Evolutionary conservation across 2,113 vertebrate species (phyloP), one percentile per base, ranked within the genome.

Genomic region (Collichthys lucidus): DNA sequence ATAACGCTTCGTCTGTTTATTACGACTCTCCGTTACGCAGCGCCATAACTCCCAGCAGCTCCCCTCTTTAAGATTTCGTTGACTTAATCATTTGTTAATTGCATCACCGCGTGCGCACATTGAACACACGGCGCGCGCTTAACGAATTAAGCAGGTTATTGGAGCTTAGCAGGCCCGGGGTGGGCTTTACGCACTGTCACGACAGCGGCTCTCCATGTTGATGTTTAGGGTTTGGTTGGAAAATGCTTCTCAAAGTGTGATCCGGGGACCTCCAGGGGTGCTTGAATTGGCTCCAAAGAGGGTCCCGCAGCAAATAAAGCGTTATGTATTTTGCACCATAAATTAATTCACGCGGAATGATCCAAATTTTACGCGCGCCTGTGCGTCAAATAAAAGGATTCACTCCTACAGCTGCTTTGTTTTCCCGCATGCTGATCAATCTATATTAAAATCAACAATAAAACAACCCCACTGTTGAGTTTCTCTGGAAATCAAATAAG

Each of bases 51-150:
- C 78, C 20, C 46, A 4, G 35, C 69, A 35, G 16, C 77, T 67
- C 35, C 35, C 35, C 53, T 12, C 76, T 67, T 2, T 6, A 73
- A 87, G 42, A 88, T 91, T 93, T 92, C 88, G 86, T 91, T 91
- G 46, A 69, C 52, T 55, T 31, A 35, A 66, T 52, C 66, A 50
- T 69, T 68, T 46, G 42, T 76, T 66, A 49, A 53, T 61, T 52
- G 44, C 15, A 8, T 40, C 46, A 0, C 4, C 7, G 49, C 64
- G 76, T 10, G 63, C 29, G 8, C 42, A 2, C 50, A 2, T 4
- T 5, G 47, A 31, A 70, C 71, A 49, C 85, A 16, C 77, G 29
- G 64, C 80, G 14, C 19, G 61, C 44, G 64, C 66, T 44, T 74
- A 87, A 82, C 77, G 87, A 91, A 90, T 57, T 15, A 16, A 42